Base-by-base conservation (phyloP, 2,113 vertebrate genomes). In the Bagarius yarrelli region DNA sequence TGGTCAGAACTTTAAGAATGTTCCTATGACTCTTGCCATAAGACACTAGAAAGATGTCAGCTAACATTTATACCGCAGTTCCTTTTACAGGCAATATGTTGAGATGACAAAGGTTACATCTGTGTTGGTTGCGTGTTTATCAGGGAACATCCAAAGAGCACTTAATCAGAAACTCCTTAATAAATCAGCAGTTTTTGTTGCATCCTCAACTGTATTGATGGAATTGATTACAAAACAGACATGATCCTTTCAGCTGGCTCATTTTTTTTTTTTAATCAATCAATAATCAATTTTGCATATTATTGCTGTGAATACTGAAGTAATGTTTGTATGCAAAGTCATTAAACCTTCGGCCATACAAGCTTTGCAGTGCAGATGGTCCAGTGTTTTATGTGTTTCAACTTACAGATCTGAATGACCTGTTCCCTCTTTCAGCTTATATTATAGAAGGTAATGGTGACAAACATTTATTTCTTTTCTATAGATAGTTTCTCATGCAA, bases 311-410 rank as follows among this genome's bases (percentile, higher is more conserved):
- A 76, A 85, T 60, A 80, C 81, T 66, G 70, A 83, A 44, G 75
- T 82, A 8, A 50, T 85, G 8, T 82, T 85, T 32, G n/a, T 82
- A 23, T 85, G 69, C 75, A 82, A 81, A 79, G 53, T 73, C 23
- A 76, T 85, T 80, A 34, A 61, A 82, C 1, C 52, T 75, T 66
- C 11, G 57, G 19, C 82, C 76, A 32, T 85, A 82, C 55, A 36
- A 85, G 32, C 32, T 82, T 69, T 80, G 80, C 70, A 21, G 70
- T 36, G 34, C 18, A 40, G 30, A 36, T 23, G 18, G 15, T 40
- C 50, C 75, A 14, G 12, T 40, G 5, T 50, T 81, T 52, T 81
- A 15, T 73, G 36, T 64, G n/a, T 19, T 76, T 82, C 59, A 72
- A 19, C 25, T 78, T 40, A 66, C 60, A 60, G 83, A 85, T 16